These are phyloP conservation scores for Rousettus madagascariensis DNA, from an alignment of 2,797 vertebrate species.

Conservation along the genomic window DNA sequence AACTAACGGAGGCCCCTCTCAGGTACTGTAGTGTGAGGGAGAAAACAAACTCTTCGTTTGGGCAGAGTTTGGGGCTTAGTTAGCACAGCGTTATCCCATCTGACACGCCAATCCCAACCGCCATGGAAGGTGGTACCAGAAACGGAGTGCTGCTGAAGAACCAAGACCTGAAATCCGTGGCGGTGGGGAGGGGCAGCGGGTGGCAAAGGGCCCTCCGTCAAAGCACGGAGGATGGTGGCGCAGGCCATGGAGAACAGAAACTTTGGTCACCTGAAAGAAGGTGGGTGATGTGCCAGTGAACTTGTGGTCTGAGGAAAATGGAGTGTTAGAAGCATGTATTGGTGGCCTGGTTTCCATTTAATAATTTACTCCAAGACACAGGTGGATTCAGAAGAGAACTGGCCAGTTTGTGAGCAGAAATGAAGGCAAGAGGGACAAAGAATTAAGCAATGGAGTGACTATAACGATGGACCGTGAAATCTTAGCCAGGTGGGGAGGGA, in stretches of 20 bases:
- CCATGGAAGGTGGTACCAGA: neutral
- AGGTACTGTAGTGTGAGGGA: neutral
- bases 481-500: neutral
- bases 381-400: neutral
- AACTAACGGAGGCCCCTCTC: neutral
- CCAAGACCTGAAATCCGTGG: neutral
- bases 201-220: neutral
- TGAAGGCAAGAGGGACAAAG: neutral
- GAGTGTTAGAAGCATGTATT: too few relatives aligned
- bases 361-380: neutral
- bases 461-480: neutral
- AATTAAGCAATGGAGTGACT: neutral
- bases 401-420: neutral
- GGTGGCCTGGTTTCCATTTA: neutral
- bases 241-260: neutral
- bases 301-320: neutral
- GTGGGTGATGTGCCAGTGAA: neutral
- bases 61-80: neutral
- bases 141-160: neutral
- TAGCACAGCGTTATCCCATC: neutral
- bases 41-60: neutral
- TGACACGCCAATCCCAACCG: neutral
- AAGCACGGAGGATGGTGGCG: neutral
- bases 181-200: neutral
- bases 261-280: neutral